phyloP scores from a whole-genome alignment of 2,113 vertebrate genomes.

The Ifrita kowaldi region DNA sequence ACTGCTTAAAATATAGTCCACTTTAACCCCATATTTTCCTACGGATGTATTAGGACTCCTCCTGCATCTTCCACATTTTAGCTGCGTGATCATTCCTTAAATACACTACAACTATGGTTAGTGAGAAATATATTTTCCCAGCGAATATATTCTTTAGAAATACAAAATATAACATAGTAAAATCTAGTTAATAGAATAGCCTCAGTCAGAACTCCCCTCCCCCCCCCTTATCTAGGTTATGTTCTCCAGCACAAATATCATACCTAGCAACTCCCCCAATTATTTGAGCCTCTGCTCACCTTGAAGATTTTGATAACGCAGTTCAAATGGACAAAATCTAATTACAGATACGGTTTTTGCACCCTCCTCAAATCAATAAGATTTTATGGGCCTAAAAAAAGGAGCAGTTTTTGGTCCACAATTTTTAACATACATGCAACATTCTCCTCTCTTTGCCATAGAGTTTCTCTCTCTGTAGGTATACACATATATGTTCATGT shows the following conservation, averaged over 20 bases:
- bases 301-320: background rate
- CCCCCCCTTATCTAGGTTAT: background rate
- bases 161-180: background rate
- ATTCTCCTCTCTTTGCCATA: background rate
- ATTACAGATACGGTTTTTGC: background rate
- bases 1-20: constrained; percentile 75
- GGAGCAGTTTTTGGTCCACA: background rate
- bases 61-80: background rate
- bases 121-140: background rate
- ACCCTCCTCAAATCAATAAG: background rate
- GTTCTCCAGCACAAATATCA: background rate
- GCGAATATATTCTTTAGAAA: background rate
- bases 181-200: background rate
- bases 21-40: constrained; percentile 73
- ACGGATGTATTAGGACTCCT: background rate
- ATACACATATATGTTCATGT: background rate
- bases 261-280: background rate
- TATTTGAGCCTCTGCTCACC: background rate
- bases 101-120: background rate
- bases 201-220: background rate
- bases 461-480: background rate
- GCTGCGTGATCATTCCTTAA: background rate
- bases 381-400: background rate
- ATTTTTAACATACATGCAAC: background rate
- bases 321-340: background rate